phyloP scores from a whole-genome alignment of 2,797 vertebrate species.

The Orestias chungarensis region DNA sequence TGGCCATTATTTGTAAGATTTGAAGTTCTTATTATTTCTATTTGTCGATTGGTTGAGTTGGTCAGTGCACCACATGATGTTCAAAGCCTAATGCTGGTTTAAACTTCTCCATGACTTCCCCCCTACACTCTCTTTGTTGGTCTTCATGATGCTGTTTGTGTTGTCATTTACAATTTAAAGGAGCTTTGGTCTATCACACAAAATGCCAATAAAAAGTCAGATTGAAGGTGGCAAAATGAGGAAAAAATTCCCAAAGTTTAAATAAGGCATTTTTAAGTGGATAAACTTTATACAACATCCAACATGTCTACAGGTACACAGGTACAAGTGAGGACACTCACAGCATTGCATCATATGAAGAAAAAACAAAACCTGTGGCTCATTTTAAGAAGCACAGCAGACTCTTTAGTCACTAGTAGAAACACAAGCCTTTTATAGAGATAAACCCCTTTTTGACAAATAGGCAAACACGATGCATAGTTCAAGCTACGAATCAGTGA shows the following conservation, averaged over 20 bases:
- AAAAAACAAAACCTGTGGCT: constrained; percentile 57
- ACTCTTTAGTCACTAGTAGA: constrained; percentile 42
- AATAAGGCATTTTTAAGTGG: neutral
- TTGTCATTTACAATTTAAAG: neutral
- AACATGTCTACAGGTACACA: constrained; percentile 19
- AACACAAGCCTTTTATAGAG: constrained; percentile 43
- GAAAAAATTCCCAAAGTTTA: neutral
- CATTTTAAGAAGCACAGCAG: constrained; percentile 43
- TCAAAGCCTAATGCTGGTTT: neutral
- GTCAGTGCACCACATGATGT: neutral
- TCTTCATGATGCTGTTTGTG: neutral
- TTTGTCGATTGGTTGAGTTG: too few species aligned
- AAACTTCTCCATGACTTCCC: neutral
- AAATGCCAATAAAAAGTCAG: neutral
- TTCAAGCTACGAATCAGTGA: neutral
- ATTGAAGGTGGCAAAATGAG: neutral
- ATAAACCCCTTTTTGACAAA: constrained; percentile 15
- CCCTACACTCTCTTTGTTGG: neutral
- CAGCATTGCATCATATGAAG: constrained; percentile 24
- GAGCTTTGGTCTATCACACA: neutral
- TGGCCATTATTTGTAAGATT: too few species aligned
- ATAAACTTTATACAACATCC: neutral
- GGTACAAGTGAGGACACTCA: constrained; percentile 28
- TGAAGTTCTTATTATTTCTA: too few species aligned
- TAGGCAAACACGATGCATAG: constrained; percentile 3